These are phyloP conservation scores for Bombus balteatus DNA, from an alignment of 1,140 invertebrate species.

Conservation along the genomic window DNA sequence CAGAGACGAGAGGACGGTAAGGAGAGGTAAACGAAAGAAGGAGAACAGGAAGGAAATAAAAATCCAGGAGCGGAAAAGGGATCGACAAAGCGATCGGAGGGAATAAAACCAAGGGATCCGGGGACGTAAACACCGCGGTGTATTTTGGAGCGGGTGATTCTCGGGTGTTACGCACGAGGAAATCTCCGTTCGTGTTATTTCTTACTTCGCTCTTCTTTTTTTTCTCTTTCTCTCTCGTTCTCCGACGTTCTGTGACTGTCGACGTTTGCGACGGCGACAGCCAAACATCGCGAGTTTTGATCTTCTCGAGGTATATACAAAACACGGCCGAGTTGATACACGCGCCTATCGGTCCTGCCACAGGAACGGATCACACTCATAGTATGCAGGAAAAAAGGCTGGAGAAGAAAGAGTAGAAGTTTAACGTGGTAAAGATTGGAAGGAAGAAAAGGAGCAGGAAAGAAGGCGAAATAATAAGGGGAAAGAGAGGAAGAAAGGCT, in stretches of 20 bases:
- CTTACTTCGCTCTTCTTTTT: background rate
- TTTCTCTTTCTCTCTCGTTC: background rate
- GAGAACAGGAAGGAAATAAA: constrained; percentile 21
- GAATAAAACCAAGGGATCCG: constrained; percentile 5
- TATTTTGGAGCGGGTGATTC: constrained; percentile 37
- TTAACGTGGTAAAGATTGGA: background rate
- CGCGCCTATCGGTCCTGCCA: constrained; percentile 22
- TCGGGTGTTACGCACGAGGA: constrained; percentile 32
- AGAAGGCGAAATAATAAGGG: background rate
- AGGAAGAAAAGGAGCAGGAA: constrained; percentile 9
- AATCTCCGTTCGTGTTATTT: constrained; percentile 17
- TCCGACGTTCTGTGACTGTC: background rate
- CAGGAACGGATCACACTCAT: constrained; percentile 1
- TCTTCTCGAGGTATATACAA: background rate
- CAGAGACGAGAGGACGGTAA: background rate
- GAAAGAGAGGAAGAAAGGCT: background rate
- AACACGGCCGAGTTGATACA: background rate
- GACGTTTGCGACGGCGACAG: background rate
- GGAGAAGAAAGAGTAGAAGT: background rate
- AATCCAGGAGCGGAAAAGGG: background rate
- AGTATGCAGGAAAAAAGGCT: background rate
- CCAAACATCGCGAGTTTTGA: background rate
- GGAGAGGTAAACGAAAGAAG: constrained; percentile 26
- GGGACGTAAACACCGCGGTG: constrained; percentile 38
- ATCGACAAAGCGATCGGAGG: constrained; percentile 1